A percentile compares a stretch with the other conserved stretches of the same genome.
phyloP scores from a whole-genome alignment of 2,113 vertebrate genomes.

The Cromileptes altivelis region DNA sequence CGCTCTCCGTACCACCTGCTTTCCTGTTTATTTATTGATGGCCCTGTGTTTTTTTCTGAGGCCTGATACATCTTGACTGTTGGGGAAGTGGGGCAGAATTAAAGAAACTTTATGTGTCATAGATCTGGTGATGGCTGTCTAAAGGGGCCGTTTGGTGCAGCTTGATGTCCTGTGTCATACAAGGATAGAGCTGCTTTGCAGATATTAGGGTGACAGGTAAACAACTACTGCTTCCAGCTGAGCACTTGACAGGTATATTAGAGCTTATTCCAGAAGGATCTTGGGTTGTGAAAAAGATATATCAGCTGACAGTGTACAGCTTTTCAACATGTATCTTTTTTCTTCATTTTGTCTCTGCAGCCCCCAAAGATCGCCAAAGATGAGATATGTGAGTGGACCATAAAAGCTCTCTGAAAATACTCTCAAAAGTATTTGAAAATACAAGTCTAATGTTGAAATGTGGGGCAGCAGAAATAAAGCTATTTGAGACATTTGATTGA shows the following conservation, averaged over 20 bases:
- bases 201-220: constrained; percentile 39
- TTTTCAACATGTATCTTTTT: not conserved
- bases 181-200: not conserved
- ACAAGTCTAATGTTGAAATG: not conserved
- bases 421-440: not conserved
- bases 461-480: not conserved
- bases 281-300: constrained; percentile 6
- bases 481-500: constrained; percentile 7
- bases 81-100: not conserved
- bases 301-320: not conserved
- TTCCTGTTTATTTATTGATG: constrained; percentile 80
- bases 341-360: not conserved
- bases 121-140: constrained; percentile 45
- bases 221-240: constrained; percentile 22
- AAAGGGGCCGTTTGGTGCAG: constrained; percentile 8
- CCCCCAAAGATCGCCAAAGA: not conserved
- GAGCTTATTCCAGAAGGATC: not conserved
- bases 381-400: not conserved
- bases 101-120: constrained; percentile 41
- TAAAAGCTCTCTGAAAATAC: constrained; percentile 6
- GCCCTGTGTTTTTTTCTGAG: constrained; percentile 55
- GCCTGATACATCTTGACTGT: constrained; percentile 56
- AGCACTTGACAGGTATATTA: constrained; percentile 26
- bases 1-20: constrained; percentile 54
- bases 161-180: constrained; percentile 35